Evolutionary conservation across 2,888 invertebrate species (phyloP).

Genomic region (Ametastegia equiseti): DNA sequence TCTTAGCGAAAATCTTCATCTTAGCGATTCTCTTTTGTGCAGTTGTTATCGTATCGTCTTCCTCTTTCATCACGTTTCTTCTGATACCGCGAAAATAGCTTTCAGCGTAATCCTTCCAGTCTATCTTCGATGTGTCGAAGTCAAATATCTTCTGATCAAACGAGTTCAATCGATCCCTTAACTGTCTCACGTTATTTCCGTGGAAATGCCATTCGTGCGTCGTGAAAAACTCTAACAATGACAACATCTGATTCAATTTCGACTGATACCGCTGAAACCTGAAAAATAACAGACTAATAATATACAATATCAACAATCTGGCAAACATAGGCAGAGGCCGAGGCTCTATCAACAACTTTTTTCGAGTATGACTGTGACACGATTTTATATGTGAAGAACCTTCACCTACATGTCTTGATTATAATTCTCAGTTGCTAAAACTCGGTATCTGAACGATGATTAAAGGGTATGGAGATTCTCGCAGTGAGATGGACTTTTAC

Average conservation of each 20-base stretch:
- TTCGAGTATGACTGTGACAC: too few relatives aligned
- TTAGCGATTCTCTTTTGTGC: background rate
- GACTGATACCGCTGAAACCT: constrained; percentile 78
- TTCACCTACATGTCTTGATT: too few relatives aligned
- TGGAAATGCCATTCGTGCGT: constrained; percentile 77
- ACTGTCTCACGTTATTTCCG: constrained; percentile 71
- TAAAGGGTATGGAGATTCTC: constrained; percentile 5
- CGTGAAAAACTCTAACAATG: constrained; percentile 78
- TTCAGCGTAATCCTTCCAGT: constrained; percentile 26
- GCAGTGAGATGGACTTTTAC: background rate
- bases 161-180: constrained; percentile 67
- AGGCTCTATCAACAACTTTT: too few relatives aligned
- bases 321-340: too few relatives aligned
- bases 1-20: background rate
- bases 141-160: constrained; percentile 54
- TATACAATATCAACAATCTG: background rate
- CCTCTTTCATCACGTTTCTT: constrained; percentile 31
- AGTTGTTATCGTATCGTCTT: constrained; percentile 16
- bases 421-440: too few relatives aligned
- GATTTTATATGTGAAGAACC: too few relatives aligned
- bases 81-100: constrained; percentile 20
- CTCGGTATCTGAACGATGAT: background rate
- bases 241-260: constrained; percentile 76
- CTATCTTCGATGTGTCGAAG: constrained; percentile 35
- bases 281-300: constrained; percentile 54